Evolutionary conservation across 2,113 vertebrate genomes (phyloP).

Genomic region (Oreochromis spilurus): DNA sequence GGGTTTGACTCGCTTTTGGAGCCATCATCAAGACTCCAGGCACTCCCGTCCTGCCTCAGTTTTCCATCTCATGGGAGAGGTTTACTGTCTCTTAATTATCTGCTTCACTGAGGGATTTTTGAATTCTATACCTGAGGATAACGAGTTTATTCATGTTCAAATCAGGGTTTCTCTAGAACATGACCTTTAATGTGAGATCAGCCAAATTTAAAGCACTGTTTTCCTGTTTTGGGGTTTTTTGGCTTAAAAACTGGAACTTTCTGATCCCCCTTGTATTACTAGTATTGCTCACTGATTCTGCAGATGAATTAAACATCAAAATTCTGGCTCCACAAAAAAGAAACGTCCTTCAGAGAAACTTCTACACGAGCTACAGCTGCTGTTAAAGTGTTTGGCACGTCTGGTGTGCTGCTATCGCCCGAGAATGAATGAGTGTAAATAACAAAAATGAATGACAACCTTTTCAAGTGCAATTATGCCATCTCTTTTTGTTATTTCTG

Average conservation of each 20-base stretch:
- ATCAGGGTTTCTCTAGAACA: neutral
- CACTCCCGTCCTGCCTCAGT: neutral
- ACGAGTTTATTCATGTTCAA: neutral
- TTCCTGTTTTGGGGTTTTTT: neutral
- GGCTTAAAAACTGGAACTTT: neutral
- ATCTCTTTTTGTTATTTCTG: slow-evolving; percentile 19
- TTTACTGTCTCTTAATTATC: neutral
- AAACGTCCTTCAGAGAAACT: neutral
- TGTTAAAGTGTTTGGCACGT: slow-evolving; percentile 44
- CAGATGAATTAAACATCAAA: neutral
- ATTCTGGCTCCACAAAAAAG: neutral
- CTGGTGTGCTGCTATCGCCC: neutral
- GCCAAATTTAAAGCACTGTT: neutral
- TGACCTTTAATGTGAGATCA: neutral
- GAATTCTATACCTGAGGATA: neutral
- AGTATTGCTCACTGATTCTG: accelerated
- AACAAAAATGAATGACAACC: neutral
- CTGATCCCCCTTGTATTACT: neutral
- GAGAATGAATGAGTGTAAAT: slow-evolving; percentile 40
- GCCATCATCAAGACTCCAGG: neutral
- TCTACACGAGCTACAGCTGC: neutral
- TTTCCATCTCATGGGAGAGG: neutral
- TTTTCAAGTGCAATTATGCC: slow-evolving; percentile 68
- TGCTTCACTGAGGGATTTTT: neutral
- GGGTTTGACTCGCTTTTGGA: neutral